A percentile compares a stretch with the other conserved stretches of the same genome.
phyloP scores from a whole-genome alignment of 2,888 invertebrate species.

The Pristionchus entomophagus region DNA sequence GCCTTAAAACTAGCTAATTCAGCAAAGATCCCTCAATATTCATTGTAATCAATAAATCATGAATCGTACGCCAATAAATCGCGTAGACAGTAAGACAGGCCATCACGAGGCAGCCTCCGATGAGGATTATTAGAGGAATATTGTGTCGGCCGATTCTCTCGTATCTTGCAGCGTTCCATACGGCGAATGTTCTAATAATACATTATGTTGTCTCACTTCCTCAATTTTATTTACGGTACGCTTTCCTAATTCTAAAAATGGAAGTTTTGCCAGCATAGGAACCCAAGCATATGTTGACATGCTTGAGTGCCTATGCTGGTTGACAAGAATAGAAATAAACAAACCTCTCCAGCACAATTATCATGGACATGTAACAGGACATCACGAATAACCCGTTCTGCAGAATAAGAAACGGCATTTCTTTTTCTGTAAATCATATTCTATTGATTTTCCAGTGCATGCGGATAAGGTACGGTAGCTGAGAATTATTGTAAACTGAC shows the following conservation, averaged over 20 bases:
- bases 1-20: too few species aligned
- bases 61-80: background rate
- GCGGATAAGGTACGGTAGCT: too few species aligned
- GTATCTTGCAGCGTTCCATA: background rate
- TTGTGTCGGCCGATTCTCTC: background rate
- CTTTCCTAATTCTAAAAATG: too few species aligned
- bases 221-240: background rate
- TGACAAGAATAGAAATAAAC: too few species aligned
- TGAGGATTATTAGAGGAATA: background rate
- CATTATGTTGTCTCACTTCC: too few species aligned
- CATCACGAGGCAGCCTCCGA: background rate
- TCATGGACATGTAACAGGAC: background rate
- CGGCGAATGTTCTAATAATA: background rate
- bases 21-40: background rate
- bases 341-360: background rate
- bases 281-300: too few species aligned
- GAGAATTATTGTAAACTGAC: too few species aligned
- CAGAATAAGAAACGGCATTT: background rate
- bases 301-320: too few species aligned
- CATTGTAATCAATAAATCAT: background rate
- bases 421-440: background rate
- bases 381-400: constrained; percentile 2
- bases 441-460: too few species aligned
- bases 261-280: too few species aligned
- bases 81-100: background rate